phyloP scores from a whole-genome alignment of 1,140 invertebrate genomes.

The Drepana arcuata region DNA sequence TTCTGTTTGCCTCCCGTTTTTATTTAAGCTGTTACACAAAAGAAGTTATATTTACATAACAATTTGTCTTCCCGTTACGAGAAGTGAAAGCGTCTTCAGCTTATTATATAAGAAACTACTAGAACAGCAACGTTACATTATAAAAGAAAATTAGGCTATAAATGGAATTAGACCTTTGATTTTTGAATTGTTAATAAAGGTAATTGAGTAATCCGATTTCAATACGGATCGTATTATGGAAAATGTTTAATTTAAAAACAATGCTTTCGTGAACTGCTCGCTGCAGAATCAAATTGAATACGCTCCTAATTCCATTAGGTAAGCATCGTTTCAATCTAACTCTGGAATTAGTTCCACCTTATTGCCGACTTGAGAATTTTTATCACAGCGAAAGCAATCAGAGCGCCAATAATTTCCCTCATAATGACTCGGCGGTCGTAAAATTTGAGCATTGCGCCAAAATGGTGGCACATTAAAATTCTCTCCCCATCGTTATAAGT shows the following conservation, averaged over 20 bases:
- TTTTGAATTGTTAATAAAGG: no score
- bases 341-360: slow-evolving; percentile 68
- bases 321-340: slow-evolving; percentile 47
- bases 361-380: slow-evolving; percentile 70
- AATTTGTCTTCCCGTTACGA: no score
- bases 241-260: slow-evolving; percentile 17
- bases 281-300: no score
- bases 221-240: no score
- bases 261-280: no score
- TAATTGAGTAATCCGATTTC: slow-evolving; percentile 18
- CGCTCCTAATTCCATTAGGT: slow-evolving; percentile 36
- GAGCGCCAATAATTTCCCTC: slow-evolving; percentile 70
- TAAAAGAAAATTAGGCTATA: no score
- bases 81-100: no score
- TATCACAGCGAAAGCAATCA: slow-evolving; percentile 70
- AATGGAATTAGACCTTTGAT: no score
- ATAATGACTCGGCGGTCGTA: slow-evolving; percentile 67
- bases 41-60: slow-evolving; percentile 5
- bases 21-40: slow-evolving; percentile 9
- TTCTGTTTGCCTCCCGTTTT: no score
- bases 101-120: no score
- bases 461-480: slow-evolving; percentile 71
- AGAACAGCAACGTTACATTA: no score
- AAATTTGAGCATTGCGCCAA: slow-evolving; percentile 71
- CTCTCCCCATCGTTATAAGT: slow-evolving; percentile 66